These are phyloP conservation scores for Pseudococcus jackbeardsleyi DNA, from an alignment of 2,888 invertebrate genomes.

Conservation along the genomic window DNA sequence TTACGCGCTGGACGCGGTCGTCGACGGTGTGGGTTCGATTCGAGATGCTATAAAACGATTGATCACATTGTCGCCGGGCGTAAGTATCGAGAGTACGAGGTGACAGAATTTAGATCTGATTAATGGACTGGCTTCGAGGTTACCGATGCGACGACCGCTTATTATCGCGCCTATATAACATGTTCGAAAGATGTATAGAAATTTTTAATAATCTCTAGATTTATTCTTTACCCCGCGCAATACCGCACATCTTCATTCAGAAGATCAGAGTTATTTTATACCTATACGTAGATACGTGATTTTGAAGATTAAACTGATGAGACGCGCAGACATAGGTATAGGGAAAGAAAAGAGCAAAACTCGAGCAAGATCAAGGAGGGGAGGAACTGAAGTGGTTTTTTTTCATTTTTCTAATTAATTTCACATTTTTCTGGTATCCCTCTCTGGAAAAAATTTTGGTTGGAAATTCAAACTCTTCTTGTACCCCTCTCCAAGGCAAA, in stretches of 20 bases:
- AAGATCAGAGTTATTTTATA: too few species aligned
- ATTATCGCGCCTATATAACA: background rate
- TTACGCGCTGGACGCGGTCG: background rate
- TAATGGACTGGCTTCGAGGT: conserved; percentile 21
- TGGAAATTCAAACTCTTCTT: too few species aligned
- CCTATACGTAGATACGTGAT: too few species aligned
- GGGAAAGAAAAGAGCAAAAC: too few species aligned
- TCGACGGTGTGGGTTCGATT: background rate
- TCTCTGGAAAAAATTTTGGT: too few species aligned
- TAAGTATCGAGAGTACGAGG: conserved; percentile 10
- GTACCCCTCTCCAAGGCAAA: too few species aligned
- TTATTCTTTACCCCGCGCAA: background rate
- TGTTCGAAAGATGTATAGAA: background rate
- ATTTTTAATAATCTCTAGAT: conserved; percentile 16
- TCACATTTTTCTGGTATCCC: too few species aligned
- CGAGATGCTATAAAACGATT: conserved; percentile 34
- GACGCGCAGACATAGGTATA: too few species aligned
- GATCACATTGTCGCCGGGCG: conserved; percentile 34
- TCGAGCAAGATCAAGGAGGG: too few species aligned
- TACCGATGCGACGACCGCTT: background rate
- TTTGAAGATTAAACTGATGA: too few species aligned
- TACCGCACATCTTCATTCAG: background rate
- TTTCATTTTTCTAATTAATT: too few species aligned
- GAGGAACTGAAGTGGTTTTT: too few species aligned
- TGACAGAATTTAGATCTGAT: conserved; percentile 38